Percentiles rank a stretch among this genome's conserved stretches.
Evolutionary conservation across 2,113 vertebrate genomes (phyloP).

Genomic region (Sinocyclocheilus maitianheensis): DNA sequence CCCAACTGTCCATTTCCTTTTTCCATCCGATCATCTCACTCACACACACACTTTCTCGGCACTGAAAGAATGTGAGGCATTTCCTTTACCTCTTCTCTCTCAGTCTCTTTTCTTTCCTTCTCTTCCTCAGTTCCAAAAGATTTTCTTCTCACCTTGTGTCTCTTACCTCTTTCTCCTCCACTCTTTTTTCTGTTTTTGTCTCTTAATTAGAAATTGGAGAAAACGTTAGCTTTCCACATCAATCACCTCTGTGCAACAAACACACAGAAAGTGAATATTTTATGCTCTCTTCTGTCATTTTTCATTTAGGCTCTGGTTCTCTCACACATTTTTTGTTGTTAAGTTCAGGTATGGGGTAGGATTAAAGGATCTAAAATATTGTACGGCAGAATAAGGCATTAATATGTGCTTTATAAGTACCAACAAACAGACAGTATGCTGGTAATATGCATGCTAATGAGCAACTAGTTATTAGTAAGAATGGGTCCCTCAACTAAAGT

Average conservation of each 20-base stretch:
- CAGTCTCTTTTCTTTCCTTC: background rate
- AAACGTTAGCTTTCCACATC: background rate
- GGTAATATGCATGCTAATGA: background rate
- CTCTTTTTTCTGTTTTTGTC: background rate
- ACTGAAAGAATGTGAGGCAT: slow-evolving; percentile 20
- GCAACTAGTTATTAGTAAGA: background rate
- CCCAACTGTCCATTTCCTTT: slow-evolving; percentile 9
- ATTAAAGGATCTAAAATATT: background rate
- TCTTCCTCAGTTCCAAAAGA: background rate
- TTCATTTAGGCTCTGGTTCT: background rate
- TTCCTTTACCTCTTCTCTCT: slow-evolving; percentile 12
- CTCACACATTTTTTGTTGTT: background rate
- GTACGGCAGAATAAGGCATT: background rate
- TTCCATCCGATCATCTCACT: background rate
- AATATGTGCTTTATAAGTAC: background rate
- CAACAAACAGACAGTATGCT: background rate
- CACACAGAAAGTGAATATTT: background rate
- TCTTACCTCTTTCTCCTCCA: background rate
- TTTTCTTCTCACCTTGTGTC: background rate
- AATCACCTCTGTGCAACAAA: background rate
- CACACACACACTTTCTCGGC: slow-evolving; percentile 4
- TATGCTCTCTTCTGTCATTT: background rate
- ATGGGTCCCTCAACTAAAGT: background rate
- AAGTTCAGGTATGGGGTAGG: background rate
- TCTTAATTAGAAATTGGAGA: background rate